Base-by-base conservation (phyloP, 2,888 invertebrate genomes). In the Acutogordius australiensis region DNA sequence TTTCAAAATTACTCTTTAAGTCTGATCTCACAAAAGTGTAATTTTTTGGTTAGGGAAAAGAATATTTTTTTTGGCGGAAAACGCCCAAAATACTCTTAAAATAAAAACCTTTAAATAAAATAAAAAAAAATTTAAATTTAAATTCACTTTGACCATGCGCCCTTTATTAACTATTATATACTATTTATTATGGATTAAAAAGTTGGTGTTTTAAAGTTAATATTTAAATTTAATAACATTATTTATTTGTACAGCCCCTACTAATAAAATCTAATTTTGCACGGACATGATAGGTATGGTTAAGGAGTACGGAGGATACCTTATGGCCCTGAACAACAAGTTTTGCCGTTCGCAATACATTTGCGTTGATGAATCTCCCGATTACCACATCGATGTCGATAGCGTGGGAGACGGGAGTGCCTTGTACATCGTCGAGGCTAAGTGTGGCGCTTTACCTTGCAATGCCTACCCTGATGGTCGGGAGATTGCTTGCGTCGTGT, bases 401-500 rank as follows among this genome's bases (percentile, higher is more conserved):
- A 57, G 58, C 29, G 51, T 51, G 4, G 58, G 58, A 28, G 58
- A 57, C 18, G 58, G 58, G 8, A 57, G 58, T 30, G 58, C 58
- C 18, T 29, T 57, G 29, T 57, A 57, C 58, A 30, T 28, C 8
- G 58, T 57, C 2, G 58, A 57, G 29, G 58, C 30, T 23, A 57
- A 57, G 23, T 57, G 58, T 26, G 58, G 58, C 29, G 28, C 58
- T 4, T 30, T 57, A 13, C 58, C 58, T 57, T 57, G 58, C 58
- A 57, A 57, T 30, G 58, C 30, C 2, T 57, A 57, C 29, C 28
- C 28, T 18, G 58, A 57, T 57, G 58, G 58, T 13, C 4, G 58
- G 4, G 58, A 57, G 29, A 57, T 57, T 29, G 28, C 58, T 57
- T 57, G 58, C 58, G 30, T 57, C 28, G 58, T 57, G 4, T 57